Evolutionary conservation across 2,888 invertebrate species (phyloP).

Genomic region (Drosophila tanythrix): DNA sequence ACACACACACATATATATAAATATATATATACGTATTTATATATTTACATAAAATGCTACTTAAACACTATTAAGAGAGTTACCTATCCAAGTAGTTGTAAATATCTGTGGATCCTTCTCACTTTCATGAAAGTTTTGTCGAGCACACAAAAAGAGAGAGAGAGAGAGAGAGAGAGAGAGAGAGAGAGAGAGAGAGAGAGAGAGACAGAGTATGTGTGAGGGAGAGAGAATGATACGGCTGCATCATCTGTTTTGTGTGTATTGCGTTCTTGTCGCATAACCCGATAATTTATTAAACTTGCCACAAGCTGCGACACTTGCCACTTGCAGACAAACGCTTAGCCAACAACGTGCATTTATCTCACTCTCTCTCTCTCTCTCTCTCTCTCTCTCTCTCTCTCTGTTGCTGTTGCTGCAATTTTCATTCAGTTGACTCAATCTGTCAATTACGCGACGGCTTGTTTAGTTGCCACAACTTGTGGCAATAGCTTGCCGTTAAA

Average conservation of each 20-base stretch:
- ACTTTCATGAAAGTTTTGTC: not conserved
- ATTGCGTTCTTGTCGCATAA: slow-evolving; percentile 30
- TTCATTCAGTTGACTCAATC: not conserved
- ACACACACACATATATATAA: not conserved
- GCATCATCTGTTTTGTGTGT: slow-evolving; percentile 17
- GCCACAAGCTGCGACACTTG: slow-evolving; percentile 42
- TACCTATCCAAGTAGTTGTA: not conserved
- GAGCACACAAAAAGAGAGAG: not conserved
- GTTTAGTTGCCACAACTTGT: slow-evolving; percentile 38
- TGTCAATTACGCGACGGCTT: slow-evolving; percentile 2
- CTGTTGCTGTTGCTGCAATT: not conserved
- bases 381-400: not conserved
- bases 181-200: not conserved
- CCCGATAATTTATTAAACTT: slow-evolving; percentile 53
- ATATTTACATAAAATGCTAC: slow-evolving; percentile 61
- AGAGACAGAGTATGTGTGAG: not conserved
- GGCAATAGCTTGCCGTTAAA: slow-evolving; percentile 22
- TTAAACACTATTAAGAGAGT: slow-evolving; percentile 51
- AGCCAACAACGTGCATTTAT: slow-evolving; percentile 34
- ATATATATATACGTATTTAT: slow-evolving; percentile 13
- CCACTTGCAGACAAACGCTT: slow-evolving; percentile 24
- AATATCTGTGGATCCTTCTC: not conserved
- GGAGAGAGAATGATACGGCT: not conserved
- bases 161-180: not conserved
- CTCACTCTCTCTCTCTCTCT: slow-evolving; percentile 5